Evolutionary conservation across 1,140 invertebrate species (phyloP), one percentile per base, ranked within the genome.

Genomic region (Pseudobourletiella spinata): DNA sequence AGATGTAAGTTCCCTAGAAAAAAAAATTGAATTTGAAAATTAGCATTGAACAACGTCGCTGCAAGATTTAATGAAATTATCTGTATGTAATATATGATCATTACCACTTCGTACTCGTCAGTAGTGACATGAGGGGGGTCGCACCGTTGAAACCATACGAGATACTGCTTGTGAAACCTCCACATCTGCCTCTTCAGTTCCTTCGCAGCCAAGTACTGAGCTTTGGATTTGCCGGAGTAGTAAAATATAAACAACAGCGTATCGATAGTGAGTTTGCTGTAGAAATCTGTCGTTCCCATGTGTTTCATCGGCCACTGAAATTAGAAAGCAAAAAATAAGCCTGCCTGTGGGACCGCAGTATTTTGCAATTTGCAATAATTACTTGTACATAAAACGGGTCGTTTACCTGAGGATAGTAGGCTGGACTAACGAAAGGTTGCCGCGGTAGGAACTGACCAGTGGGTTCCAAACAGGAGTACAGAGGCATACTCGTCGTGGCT

Each of bases 121-220:
- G 97, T 99, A 73, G 99, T 99, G 72, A 95, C 86, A 80, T 98
- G 98, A 57, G 97, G 97, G 80, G 99, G 95, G 79, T 99, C 96
- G 74, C 99, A 95, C 74, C 97, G 83, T 78, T 99, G 96, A 81
- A 99, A 99, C 97, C 97, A 99, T 93, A 98, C 98, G 91, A 99
- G 95, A 76, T 97, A 98, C 76, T 98, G 98, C 39, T 95, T 99
- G 78, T 99, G 97, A 80, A 99, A 99, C 76, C 96, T 84, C 97
- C 97, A 99, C 72, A 93, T 97, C 78, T 98, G 93, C 78, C 98
- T 98, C 78, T 99, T 99, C 61, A 99, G 81, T 70, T 95, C 95
- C 80, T 98, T 99, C 48, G 97, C 96, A 20, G 63, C 63, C 42
- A 57, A 82, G 80, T 98, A 98, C 83, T 99, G 97, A 74, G 96